These are phyloP conservation scores for Columba guinea DNA, from an alignment of 2,797 vertebrate species.

Conservation along the genomic window DNA sequence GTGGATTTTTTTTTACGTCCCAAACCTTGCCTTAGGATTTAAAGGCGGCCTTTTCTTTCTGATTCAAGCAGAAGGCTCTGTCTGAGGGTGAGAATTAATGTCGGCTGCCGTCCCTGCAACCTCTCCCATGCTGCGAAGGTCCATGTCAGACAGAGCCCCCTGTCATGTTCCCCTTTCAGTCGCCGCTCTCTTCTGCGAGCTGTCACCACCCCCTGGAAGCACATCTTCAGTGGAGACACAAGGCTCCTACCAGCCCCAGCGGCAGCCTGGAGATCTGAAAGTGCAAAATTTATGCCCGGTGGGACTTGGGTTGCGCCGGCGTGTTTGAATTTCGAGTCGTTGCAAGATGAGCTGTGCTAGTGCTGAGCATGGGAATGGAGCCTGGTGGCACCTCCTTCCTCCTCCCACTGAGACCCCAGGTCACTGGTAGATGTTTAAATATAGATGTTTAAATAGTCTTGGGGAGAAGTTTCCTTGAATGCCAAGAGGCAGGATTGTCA, in stretches of 20 bases:
- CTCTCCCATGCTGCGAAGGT: slow-evolving; percentile 84
- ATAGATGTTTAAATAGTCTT: not conserved
- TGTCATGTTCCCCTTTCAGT: slow-evolving; percentile 82
- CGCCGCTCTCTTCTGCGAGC: slow-evolving; percentile 82
- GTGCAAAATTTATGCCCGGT: slow-evolving; percentile 55
- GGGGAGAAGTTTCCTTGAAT: not conserved
- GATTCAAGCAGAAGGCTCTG: not conserved
- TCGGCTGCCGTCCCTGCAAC: slow-evolving; percentile 25
- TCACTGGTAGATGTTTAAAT: not conserved
- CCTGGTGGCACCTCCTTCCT: not conserved
- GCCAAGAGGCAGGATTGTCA: not conserved
- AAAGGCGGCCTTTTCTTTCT: slow-evolving; percentile 20
- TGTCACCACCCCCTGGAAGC: slow-evolving; percentile 82
- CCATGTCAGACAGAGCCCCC: slow-evolving; percentile 90
- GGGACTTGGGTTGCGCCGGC: not conserved
- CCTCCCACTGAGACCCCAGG: not conserved
- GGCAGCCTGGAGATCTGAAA: slow-evolving; percentile 56
- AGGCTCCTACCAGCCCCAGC: slow-evolving; percentile 61
- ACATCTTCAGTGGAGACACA: slow-evolving; percentile 72
- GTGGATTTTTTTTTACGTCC: not conserved
- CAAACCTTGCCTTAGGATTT: not conserved
- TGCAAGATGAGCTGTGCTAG: not conserved
- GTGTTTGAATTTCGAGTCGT: not conserved
- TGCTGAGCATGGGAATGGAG: not conserved
- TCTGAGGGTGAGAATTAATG: slow-evolving; percentile 68